A percentile compares a stretch with the other conserved stretches of the same genome.
phyloP scores from a whole-genome alignment of 2,113 vertebrate species.

The Osmerus mordax region DNA sequence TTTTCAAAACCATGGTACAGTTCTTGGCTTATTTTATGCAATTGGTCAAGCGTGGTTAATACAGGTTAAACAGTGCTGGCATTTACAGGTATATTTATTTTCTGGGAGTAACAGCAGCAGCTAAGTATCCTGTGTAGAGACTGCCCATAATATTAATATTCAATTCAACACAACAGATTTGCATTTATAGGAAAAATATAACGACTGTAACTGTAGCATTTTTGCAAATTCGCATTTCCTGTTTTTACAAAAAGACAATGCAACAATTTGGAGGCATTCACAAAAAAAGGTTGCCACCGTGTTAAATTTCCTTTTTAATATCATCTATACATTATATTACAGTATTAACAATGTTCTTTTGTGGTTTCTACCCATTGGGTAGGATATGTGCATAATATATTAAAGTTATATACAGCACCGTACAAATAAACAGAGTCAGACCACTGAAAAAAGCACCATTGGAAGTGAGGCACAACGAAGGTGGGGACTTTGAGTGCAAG shows the following conservation, averaged over 20 bases:
- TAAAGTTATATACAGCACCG: constrained; percentile 96
- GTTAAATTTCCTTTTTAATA: constrained; percentile 82
- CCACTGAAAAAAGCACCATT: constrained; percentile 91
- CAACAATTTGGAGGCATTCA: constrained; percentile 83
- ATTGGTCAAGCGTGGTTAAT: constrained; percentile 47
- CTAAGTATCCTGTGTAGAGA: constrained; percentile 19
- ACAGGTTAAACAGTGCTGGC: constrained; percentile 67
- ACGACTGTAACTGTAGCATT: constrained; percentile 80
- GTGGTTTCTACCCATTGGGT: constrained; percentile 95
- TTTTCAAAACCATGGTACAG: constrained; percentile 13
- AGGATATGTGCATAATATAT: constrained; percentile 98
- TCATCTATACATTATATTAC: constrained; percentile 94
- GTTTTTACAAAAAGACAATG: constrained; percentile 73
- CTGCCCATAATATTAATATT: constrained; percentile 44
- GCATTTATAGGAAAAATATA: constrained; percentile 91
- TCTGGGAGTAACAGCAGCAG: constrained; percentile 48
- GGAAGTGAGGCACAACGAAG: constrained; percentile 92
- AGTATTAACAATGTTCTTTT: constrained; percentile 87
- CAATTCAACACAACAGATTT: constrained; percentile 75
- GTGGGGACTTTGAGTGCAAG: constrained; percentile 81
- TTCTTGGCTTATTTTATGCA: constrained; percentile 17
- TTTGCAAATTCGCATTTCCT: constrained; percentile 78
- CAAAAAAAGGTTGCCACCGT: constrained; percentile 89
- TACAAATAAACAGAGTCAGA: constrained; percentile 85
- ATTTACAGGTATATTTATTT: constrained; percentile 62